Evolutionary conservation across 2,113 vertebrate species (phyloP), one percentile per base, ranked within the genome.

Genomic region (Uria aalge): DNA sequence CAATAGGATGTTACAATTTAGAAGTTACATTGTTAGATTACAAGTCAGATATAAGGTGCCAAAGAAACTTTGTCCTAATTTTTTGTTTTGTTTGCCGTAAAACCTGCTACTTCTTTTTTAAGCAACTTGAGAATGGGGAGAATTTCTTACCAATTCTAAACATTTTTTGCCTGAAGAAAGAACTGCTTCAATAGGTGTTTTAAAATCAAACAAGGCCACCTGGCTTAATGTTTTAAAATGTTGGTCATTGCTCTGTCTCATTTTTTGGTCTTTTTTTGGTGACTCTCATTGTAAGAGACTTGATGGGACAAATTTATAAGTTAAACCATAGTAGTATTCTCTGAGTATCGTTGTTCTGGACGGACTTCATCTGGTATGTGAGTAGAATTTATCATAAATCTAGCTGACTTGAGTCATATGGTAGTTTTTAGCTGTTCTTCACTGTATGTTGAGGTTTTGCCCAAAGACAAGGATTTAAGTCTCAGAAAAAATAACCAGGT

Each of bases 181-280:
- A 73, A 64, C 19, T 92, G 34, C 79, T 96, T 88, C 63, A 55
- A 13, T 45, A 82, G n/a, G 63, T 45, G 45, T 89, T 96, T 93
- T 93, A 41, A 75, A 85, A 38, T 68, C n/a, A 79, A 96, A 69
- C 73, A 88, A 63, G 85, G 47, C 48, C 48, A 81, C 63, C 87
- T 93, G 76, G 56, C 48, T 97, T 96, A 72, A 45, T 90, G 57
- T 88, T 97, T 94, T 67, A 55, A 86, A 74, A 77, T 87, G 40
- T 32, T 86, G 87, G 72, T 89, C 20, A 53, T 92, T 95, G 91
- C 80, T 88, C 78, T 67, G 40, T 83, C 72, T 94, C 78, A 67
- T 78, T 79, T 94, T 95, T 92, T 88, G 36, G 9, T 48, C 55
- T 89, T 55, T 93, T 93, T 85, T 96, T 47, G 19, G 12, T 94